Evolutionary conservation across 2,113 vertebrate genomes (phyloP), one percentile per base, ranked within the genome.

Genomic region (Sinocyclocheilus rhinocerous): DNA sequence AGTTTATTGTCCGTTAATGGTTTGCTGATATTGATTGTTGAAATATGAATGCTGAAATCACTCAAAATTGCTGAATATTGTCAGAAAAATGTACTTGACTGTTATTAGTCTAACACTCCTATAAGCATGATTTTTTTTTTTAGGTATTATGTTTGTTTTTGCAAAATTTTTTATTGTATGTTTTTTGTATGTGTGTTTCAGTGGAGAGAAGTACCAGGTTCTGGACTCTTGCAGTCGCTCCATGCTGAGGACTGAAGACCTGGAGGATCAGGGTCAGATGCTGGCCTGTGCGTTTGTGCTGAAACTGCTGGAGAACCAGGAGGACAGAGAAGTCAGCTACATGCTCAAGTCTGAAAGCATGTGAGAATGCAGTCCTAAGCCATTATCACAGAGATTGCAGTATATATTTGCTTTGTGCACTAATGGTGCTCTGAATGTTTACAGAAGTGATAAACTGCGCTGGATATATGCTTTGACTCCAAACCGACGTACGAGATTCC

Each of bases 401-500:
- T 4, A 15, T 8, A 70, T 61, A 12, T 9, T 24, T 42, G 18
- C 24, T 39, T 29, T 29, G 16, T 69, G 45, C 9, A 39, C 20
- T 63, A 57, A 70, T 26, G 36, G 29, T 65, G 1, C 20, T 59
- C 15, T 84, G 65, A 45, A 76, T 85, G 24, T 77, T 59, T 52
- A 85, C 91, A 99, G 98, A 96, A 99, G 97, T 0, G 97, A 99
- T 89, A 99, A 99, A 94, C 97, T 97, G 73, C 96, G 98, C 12
- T 99, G 98, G 98, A 97, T 98, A 91, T 97, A 96, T 76, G 96
- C 97, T 0, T 94, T 99, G 76, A 97, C 97, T 81, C 98, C 98
- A 0, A 98, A 98, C 87, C 95, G 97, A 2, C 96, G 97, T 86
- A 97, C 97, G 22, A 97, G 97, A 55, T 99, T 98, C 0, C 96